Evolutionary conservation across 2,113 vertebrate genomes (phyloP).

Genomic region (Zapus hudsonius): DNA sequence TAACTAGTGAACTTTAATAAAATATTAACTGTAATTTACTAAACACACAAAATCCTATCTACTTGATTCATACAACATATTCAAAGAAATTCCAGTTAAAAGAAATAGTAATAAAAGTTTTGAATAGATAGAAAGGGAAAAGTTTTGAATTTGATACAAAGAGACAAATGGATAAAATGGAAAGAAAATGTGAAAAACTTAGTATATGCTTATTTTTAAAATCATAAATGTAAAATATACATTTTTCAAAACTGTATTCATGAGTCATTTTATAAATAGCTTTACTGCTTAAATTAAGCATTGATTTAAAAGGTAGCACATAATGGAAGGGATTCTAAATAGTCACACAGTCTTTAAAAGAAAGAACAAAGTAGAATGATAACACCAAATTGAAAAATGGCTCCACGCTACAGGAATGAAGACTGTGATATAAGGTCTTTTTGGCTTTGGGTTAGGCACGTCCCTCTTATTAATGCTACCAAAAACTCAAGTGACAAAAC

Average conservation of each 20-base stretch:
- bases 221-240: neutral
- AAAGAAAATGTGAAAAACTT: neutral
- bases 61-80: conserved; percentile 27
- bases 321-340: neutral
- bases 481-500: conserved; percentile 18
- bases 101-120: neutral
- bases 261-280: neutral
- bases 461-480: neutral
- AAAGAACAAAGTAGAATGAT: neutral
- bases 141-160: conserved; percentile 7
- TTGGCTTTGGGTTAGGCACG: neutral
- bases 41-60: neutral
- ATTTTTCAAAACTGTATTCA: conserved; percentile 32
- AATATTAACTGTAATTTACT: neutral
- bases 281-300: conserved; percentile 33
- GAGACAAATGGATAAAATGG: neutral
- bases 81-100: conserved; percentile 16
- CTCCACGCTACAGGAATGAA: neutral
- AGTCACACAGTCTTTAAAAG: conserved; percentile 10
- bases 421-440: neutral
- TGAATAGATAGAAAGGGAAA: neutral
- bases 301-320: conserved; percentile 29
- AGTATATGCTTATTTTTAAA: neutral
- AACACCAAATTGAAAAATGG: conserved; percentile 10
- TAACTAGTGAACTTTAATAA: conserved; percentile 1